These are phyloP conservation scores for Thunnus thynnus DNA, from an alignment of 2,113 vertebrate species.

Conservation along the genomic window DNA sequence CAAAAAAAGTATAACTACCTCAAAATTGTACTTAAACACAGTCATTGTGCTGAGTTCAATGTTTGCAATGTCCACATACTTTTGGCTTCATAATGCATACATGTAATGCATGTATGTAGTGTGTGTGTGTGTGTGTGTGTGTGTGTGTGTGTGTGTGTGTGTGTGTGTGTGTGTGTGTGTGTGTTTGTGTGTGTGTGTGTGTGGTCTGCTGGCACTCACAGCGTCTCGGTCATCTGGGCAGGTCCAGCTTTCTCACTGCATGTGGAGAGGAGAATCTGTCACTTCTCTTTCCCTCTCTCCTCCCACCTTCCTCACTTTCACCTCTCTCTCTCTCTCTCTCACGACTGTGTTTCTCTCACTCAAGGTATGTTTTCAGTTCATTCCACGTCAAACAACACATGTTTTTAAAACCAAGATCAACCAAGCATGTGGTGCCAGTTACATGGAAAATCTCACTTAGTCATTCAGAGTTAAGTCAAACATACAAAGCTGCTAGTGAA, in stretches of 20 bases:
- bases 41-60: background rate
- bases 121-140: constrained; percentile 6
- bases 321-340: background rate
- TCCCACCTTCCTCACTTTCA: constrained; percentile 1
- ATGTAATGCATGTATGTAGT: background rate
- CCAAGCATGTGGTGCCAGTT: constrained; percentile 7
- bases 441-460: constrained; percentile 25
- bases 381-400: constrained; percentile 22
- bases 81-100: background rate
- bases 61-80: background rate
- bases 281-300: constrained; percentile 57
- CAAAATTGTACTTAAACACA: no score
- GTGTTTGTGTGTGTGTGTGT: constrained; percentile 38
- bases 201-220: constrained; percentile 73
- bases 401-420: background rate
- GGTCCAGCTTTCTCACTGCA: constrained; percentile 77
- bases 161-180: constrained; percentile 45
- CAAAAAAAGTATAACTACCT: no score
- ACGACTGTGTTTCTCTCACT: background rate
- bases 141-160: constrained; percentile 31
- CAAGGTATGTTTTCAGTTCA: constrained; percentile 13
- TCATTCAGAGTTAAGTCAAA: constrained; percentile 46
- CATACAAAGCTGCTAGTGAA: constrained; percentile 45
- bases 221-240: constrained; percentile 66
- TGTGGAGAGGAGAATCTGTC: constrained; percentile 78